Percentiles rank a stretch among this genome's conserved stretches.
These are phyloP conservation scores for Bettongia penicillata DNA, from an alignment of 2,113 vertebrate species.

Conservation along the genomic window DNA sequence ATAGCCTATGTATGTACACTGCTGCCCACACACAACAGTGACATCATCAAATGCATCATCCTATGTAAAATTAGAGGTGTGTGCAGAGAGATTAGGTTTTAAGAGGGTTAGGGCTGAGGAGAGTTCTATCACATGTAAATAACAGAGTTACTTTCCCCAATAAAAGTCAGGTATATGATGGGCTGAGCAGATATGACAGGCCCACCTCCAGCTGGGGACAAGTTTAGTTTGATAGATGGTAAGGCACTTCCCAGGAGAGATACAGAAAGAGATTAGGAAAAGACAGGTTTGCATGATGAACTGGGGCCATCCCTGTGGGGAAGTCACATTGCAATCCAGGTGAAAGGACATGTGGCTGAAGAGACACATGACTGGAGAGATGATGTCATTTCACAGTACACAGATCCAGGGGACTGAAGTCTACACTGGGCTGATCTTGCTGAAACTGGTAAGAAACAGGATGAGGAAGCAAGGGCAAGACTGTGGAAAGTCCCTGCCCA, in stretches of 20 bases:
- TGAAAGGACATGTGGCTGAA: not conserved
- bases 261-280: slow-evolving; percentile 17
- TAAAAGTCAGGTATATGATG: not conserved
- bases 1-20: not conserved
- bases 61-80: not conserved
- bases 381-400: not conserved
- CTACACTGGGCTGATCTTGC: not conserved
- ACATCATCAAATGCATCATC: not conserved
- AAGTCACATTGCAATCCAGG: slow-evolving; percentile 45
- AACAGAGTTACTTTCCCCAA: not conserved
- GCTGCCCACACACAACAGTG: not conserved
- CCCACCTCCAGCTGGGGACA: too few relatives aligned
- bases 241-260: slow-evolving; percentile 17
- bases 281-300: not conserved
- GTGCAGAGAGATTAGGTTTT: not conserved
- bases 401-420: not conserved
- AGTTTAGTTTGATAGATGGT: slow-evolving; percentile 46
- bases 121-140: not conserved
- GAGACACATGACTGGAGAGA: not conserved
- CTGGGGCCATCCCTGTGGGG: slow-evolving; percentile 22
- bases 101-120: not conserved
- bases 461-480: not conserved
- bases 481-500: not conserved
- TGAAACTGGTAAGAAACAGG: not conserved
- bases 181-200: accelerated